These are phyloP conservation scores for Troides oblongomaculatus DNA, from an alignment of 2,888 invertebrate species.

Conservation along the genomic window DNA sequence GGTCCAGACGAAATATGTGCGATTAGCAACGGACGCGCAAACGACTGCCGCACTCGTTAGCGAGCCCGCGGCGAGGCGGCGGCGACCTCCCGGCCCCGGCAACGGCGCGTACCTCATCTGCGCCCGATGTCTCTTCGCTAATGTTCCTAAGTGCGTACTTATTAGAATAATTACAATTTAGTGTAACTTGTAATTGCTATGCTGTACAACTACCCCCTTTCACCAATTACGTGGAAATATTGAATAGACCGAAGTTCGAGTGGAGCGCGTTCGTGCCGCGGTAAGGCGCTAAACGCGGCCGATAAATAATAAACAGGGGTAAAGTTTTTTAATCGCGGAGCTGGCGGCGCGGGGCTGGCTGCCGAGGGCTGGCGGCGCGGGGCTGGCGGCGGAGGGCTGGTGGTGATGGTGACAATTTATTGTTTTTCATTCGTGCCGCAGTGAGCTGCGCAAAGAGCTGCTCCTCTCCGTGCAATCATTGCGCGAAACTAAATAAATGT, in stretches of 20 bases:
- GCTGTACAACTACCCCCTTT: too few species aligned
- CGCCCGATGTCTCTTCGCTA: too few species aligned
- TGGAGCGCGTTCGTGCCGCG: too few species aligned
- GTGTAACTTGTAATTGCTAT: too few species aligned
- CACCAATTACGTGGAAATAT: too few species aligned
- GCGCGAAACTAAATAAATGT: conserved; percentile 62
- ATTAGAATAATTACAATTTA: too few species aligned
- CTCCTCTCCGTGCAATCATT: conserved; percentile 11
- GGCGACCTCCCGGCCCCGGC: too few species aligned
- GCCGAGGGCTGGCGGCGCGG: conserved; percentile 26
- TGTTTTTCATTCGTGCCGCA: conserved; percentile 70
- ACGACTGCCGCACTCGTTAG: conserved; percentile 24
- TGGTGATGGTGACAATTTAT: conserved; percentile 55
- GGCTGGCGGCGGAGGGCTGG: conserved; percentile 17
- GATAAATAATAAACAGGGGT: conserved; percentile 50
- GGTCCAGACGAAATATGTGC: conserved; percentile 34
- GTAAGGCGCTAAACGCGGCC: conserved; percentile 28
- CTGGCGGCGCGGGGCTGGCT: conserved; percentile 33
- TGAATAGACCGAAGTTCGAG: too few species aligned
- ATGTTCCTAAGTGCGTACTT: too few species aligned
- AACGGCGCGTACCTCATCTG: too few species aligned
- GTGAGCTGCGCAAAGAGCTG: conserved; percentile 43
- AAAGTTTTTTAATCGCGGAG: conserved; percentile 69
- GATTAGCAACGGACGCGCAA: conserved; percentile 31
- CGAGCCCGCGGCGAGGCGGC: background rate